Evolutionary conservation across 2,113 vertebrate genomes (phyloP), one percentile per base, ranked within the genome.

Genomic region (Amphiprion ocellaris): DNA sequence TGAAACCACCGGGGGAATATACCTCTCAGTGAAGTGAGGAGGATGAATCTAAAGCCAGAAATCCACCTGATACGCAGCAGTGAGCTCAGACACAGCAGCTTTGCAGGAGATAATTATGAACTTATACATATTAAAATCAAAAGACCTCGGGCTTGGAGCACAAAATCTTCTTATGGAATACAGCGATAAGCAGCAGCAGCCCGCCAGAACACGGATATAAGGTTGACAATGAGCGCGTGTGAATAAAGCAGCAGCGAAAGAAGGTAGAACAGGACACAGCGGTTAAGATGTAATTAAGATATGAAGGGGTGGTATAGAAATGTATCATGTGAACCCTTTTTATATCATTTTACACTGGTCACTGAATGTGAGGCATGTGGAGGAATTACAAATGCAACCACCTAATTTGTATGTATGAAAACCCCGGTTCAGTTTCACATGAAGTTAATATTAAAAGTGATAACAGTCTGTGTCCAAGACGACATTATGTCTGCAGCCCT

Each of bases 71-170:
- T 84, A 47, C 60, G 49, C 71, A 79, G 79, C 74, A 63, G 61
- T 74, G 69, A 76, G 12, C 39, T 70, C 33, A 64, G 19, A 61
- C 26, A 58, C 24, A 78, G 64, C 79, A 54, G 62, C 52, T 68
- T 55, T 61, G 59, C 33, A 52, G 69, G 2, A 74, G 53, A 77
- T 71, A 54, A 83, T 87, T 79, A 69, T 46, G 55, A 76, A 73
- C 56, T 74, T 66, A 69, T 69, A 60, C 63, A 67, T 66, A 58
- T 64, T 77, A 77, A 81, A 77, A 77, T 59, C 66, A 64, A 10
- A 77, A 46, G 39, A 76, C 69, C 21, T 61, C 49, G 23, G 60
- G 69, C 65, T 61, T 6, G 30, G 24, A 47, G 68, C 41, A 28
- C 19, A 58, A 60, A 71, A 41, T 55, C 21, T 11, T 64, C 15